A percentile compares a stretch with the other conserved stretches of the same genome.
Conservation (phyloP, 2,113 vertebrate species). For the Corapipo altera region DNA sequence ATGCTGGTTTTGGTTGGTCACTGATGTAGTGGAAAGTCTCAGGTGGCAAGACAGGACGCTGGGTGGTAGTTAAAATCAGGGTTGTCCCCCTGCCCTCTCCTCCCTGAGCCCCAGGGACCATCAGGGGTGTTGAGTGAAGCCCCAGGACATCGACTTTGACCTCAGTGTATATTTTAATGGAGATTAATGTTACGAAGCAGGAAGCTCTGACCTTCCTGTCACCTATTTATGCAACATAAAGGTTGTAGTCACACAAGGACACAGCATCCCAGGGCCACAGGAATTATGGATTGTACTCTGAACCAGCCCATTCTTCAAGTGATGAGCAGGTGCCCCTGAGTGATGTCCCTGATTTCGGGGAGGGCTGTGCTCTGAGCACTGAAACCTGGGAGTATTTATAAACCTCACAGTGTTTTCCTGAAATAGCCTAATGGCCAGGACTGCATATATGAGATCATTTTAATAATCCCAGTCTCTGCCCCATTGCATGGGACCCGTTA, state of each 20-base stretch:
- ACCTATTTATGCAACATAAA: not conserved
- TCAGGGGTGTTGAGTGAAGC: not conserved
- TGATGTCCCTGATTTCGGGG: not conserved
- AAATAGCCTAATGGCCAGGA: not conserved
- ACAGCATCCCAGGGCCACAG: not conserved
- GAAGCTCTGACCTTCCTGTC: not conserved
- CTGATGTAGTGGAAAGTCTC: not conserved
- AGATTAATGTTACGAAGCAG: not conserved
- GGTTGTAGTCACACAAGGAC: not conserved
- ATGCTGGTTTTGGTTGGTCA: not conserved
- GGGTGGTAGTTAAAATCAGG: not conserved
- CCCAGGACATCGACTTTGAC: not conserved
- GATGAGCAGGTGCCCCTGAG: not conserved
- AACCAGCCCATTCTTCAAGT: not conserved
- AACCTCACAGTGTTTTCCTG: not conserved
- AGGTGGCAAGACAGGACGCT: fast-evolving
- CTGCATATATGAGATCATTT: not conserved
- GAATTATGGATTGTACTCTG: not conserved
- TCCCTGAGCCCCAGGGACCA: not conserved
- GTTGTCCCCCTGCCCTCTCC: not conserved
- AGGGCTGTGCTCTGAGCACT: not conserved
- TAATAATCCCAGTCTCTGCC: not conserved
- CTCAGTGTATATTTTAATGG: fast-evolving
- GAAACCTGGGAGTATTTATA: not conserved
- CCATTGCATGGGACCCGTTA: not conserved